These are phyloP conservation scores for Apeira syringaria DNA, from an alignment of 2,888 invertebrate species.

Conservation along the genomic window DNA sequence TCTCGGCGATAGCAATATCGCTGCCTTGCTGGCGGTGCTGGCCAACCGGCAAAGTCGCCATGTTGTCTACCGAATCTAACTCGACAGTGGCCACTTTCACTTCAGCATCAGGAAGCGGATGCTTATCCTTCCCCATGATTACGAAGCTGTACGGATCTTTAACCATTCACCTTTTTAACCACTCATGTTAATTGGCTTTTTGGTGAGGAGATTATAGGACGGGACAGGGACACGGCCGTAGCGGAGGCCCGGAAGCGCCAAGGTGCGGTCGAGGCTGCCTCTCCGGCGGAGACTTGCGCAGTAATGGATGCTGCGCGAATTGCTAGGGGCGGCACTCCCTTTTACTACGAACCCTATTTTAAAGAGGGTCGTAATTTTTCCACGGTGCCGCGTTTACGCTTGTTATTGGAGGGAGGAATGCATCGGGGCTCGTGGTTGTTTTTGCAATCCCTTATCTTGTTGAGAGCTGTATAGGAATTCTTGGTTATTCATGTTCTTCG, in stretches of 20 bases:
- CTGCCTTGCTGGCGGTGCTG: constrained; percentile 88
- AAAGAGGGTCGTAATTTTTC: constrained; percentile 58
- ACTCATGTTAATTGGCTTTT: constrained; percentile 46
- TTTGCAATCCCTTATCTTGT: no score
- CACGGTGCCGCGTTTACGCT: constrained; percentile 40
- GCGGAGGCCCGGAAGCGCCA: constrained; percentile 66
- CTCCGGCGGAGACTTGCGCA: constrained; percentile 75
- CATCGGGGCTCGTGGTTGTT: constrained; percentile 32
- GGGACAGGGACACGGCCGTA: constrained; percentile 51
- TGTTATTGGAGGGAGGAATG: constrained; percentile 39
- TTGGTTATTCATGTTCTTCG: no score
- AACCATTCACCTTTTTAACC: constrained; percentile 31
- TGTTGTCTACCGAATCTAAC: constrained; percentile 93
- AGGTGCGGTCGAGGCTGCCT: constrained; percentile 63
- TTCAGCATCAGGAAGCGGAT: constrained; percentile 85
- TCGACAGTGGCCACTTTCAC: constrained; percentile 96
- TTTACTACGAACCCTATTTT: constrained; percentile 12
- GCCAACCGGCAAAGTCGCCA: constrained; percentile 94
- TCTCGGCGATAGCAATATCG: constrained; percentile 90
- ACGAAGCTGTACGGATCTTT: constrained; percentile 28
- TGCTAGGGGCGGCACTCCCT: constrained; percentile 74
- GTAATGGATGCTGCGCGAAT: constrained; percentile 74
- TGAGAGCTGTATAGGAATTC: no score
- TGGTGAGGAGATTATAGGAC: constrained; percentile 38
- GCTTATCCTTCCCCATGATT: constrained; percentile 76